Evolutionary conservation across 2,113 vertebrate genomes (phyloP).

Genomic region (Psilopogon haemacephalus): DNA sequence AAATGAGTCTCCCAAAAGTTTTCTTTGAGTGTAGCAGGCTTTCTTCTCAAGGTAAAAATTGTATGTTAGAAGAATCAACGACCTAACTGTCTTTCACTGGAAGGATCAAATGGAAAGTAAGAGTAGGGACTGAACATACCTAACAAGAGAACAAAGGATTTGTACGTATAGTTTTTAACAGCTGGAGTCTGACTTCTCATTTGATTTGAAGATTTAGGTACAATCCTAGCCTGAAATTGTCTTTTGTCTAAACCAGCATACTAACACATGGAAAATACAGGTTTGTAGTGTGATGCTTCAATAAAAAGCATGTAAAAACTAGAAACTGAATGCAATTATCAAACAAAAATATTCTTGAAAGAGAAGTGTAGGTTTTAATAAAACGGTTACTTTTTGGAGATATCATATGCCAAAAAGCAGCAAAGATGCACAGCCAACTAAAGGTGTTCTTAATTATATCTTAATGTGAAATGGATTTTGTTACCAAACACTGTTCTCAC

Average conservation of each 20-base stretch:
- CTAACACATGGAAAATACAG: background rate
- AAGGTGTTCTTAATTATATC: background rate
- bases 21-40: background rate
- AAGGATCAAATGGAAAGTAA: background rate
- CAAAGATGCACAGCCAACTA: background rate
- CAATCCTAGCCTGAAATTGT: background rate
- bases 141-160: background rate
- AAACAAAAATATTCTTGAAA: background rate
- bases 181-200: background rate
- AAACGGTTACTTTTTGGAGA: background rate
- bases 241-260: background rate
- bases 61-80: background rate
- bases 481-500: background rate
- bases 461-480: background rate
- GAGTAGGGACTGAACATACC: background rate
- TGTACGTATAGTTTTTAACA: background rate
- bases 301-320: background rate
- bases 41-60: too few species aligned
- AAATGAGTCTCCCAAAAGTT: background rate
- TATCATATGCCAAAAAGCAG: background rate
- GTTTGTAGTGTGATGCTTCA: background rate
- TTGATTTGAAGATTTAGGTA: background rate
- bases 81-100: background rate
- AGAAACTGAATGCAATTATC: background rate
- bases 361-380: background rate